Conservation (phyloP, 2,113 vertebrate genomes). For the Xerus inauris region DNA sequence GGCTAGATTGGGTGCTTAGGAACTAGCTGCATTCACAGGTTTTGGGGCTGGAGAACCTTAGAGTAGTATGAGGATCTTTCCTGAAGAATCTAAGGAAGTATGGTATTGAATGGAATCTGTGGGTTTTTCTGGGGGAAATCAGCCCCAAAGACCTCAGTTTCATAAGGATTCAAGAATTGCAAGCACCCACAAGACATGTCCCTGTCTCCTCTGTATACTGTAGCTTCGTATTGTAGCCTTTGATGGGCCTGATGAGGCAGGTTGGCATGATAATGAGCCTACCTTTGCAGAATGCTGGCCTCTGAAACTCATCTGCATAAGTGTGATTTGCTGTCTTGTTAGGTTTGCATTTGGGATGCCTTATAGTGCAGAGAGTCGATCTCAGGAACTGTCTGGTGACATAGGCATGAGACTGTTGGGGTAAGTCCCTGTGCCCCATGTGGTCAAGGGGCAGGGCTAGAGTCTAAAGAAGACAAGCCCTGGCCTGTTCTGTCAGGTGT, state of each 20-base stretch:
- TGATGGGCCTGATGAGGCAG: too few relatives aligned
- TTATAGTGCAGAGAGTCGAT: constrained; percentile 25
- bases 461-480: background rate
- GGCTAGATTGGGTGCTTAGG: background rate
- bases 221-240: too few relatives aligned
- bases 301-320: background rate
- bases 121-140: background rate
- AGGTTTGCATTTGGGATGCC: constrained; percentile 31
- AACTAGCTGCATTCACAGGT: background rate
- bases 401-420: background rate
- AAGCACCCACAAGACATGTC: background rate
- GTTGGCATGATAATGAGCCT: background rate
- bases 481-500: background rate
- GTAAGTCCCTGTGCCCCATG: background rate
- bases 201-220: too few relatives aligned
- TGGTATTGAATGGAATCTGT: constrained; percentile 28
- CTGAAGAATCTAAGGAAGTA: background rate
- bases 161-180: background rate
- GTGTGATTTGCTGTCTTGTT: background rate
- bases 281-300: background rate
- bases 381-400: background rate
- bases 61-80: background rate
- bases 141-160: background rate
- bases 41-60: background rate
- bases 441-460: background rate